Conservation (phyloP, 2,113 vertebrate genomes). For the Orthonyx spaldingii region DNA sequence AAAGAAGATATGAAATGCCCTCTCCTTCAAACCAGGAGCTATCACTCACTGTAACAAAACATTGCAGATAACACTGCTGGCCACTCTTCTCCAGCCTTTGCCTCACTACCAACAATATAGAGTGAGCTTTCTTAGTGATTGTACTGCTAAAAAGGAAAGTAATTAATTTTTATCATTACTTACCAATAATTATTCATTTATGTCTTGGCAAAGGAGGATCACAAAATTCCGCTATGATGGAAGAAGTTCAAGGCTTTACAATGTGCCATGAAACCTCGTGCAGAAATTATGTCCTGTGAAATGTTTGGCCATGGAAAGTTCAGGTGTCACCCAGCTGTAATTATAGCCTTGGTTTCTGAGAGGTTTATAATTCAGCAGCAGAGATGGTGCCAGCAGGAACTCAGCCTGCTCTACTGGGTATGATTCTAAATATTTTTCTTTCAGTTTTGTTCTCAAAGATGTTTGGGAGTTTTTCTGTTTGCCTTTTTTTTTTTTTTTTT, state of each 20-base stretch:
- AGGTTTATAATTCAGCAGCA: conserved; percentile 49
- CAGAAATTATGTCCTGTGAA: conserved; percentile 23
- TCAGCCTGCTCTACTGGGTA: neutral
- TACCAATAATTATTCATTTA: conserved; percentile 12
- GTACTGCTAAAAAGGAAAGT: neutral
- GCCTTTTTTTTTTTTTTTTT: neutral
- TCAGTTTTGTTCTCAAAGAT: neutral
- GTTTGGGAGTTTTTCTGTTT: neutral
- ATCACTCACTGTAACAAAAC: conserved; percentile 11
- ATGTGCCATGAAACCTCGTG: neutral
- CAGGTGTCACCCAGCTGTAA: conserved; percentile 45
- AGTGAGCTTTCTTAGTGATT: neutral
- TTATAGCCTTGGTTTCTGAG: conserved; percentile 41
- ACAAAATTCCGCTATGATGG: neutral
- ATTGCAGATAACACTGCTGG: neutral
- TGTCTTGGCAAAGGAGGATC: neutral
- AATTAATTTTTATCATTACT: neutral
- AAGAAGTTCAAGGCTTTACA: neutral
- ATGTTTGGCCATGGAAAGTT: conserved; percentile 35
- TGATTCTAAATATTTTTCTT: neutral
- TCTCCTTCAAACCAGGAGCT: conserved; percentile 20
- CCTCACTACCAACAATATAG: neutral
- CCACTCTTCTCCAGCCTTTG: neutral
- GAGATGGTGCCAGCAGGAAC: neutral
- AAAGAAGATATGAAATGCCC: neutral